Evolutionary conservation across 2,888 invertebrate species (phyloP).

Genomic region (Schizaphis graminum): DNA sequence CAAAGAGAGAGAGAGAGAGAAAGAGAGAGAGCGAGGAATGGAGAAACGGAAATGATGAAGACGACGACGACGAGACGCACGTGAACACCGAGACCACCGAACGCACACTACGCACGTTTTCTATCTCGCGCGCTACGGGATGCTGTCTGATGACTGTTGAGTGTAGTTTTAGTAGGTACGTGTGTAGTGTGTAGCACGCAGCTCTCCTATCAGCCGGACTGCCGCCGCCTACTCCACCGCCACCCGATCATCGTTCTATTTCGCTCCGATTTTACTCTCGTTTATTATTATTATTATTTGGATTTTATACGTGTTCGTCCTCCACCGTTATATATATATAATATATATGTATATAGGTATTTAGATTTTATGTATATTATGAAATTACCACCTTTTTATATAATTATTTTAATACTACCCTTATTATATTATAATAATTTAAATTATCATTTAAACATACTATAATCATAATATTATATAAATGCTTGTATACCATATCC

Average conservation of each 20-base stretch:
- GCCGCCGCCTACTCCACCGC: neutral
- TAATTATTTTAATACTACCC: neutral
- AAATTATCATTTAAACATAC: neutral
- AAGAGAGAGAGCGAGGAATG: neutral
- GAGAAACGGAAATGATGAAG: constrained; percentile 30
- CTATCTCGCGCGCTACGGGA: constrained; percentile 53
- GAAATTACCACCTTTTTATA: neutral
- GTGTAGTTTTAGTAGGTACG: constrained; percentile 11
- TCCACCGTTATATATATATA: neutral
- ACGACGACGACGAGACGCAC: constrained; percentile 52
- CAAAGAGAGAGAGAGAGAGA: neutral
- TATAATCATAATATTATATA: neutral
- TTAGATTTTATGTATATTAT: neutral
- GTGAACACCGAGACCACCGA: constrained; percentile 61
- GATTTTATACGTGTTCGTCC: neutral
- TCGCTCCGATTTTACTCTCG: constrained; percentile 3
- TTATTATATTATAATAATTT: neutral
- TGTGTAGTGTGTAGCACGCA: constrained; percentile 13
- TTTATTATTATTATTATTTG: neutral
- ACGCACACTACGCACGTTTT: constrained; percentile 56
- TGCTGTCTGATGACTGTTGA: constrained; percentile 44
- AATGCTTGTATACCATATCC: neutral
- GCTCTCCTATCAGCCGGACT: constrained; percentile 47
- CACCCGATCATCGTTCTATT: neutral
- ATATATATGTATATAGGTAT: too few relatives aligned